Evolutionary conservation across 2,113 vertebrate species (phyloP), one percentile per base, ranked within the genome.

Genomic region (Sciurus niger): DNA sequence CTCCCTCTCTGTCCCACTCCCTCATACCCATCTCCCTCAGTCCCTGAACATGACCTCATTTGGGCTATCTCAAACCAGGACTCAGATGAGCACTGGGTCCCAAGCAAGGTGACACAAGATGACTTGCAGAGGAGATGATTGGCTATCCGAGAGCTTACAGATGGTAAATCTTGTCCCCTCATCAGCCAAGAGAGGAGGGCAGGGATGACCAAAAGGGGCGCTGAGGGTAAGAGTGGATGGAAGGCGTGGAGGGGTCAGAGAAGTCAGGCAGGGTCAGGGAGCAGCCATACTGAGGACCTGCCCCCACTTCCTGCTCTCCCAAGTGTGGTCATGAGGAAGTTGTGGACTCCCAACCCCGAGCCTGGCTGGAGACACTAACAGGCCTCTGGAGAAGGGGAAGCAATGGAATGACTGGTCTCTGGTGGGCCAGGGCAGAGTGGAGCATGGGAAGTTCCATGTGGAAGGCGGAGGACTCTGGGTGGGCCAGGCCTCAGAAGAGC

Each of bases 371-470:
- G 74, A 84, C 1, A 5, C 73, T n/a, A 63, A 43, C 63, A 76
- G 84, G 76, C 84, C 87, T 80, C 76, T 55, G 82, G 78, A 70
- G 68, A 37, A 88, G 40, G 68, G 34, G 25, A 40, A 86, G 70
- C 1, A 32, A 68, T 32, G 43, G 48, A 46, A 88, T 48, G 84
- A 30, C 82, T 78, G 82, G 43, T 32, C 20, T 93, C 92, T 43
- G 25, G 24, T 78, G 76, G 13, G 6, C 34, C 46, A 20, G 84
- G 86, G 93, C 53, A 68, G 68, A 17, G 7, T 2, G 16, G 77
- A 70, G 78, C 92, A 89, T 91, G 94, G 94, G 95, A 96, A 96
- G 67, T 32, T 95, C 70, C n/a, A 4, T 14, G 34, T 37, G 43
- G 95, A 94, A 92, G 88, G 82, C 80, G 58, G n/a, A 30, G 67